Base-by-base conservation (phyloP, 2,113 vertebrate species). In the Alectura lathami region DNA sequence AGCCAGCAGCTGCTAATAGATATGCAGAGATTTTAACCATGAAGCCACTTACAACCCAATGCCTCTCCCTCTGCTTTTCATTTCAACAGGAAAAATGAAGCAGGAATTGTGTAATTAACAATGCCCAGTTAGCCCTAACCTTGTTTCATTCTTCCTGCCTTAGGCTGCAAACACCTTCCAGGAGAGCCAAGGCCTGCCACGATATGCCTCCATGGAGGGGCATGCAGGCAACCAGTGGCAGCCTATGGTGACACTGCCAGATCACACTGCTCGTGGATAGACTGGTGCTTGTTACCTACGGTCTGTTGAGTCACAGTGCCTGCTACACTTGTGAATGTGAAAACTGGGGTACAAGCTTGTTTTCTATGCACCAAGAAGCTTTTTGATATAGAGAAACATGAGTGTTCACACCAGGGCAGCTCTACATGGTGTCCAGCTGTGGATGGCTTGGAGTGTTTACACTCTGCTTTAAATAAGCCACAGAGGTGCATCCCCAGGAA, bases 171-270 rank as follows among this genome's bases (percentile, higher is more conserved):
- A 30, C 24, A 1, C 9, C 14, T 42, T 36, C 30, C 38, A 13
- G 23, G 26, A 66, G 38, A 53, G 1, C 23, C 73, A 13, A 27
- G 38, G 27, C 22, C 32, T 14, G 26, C 14, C 47, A 6, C 45
- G 1, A 1, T 4, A 4, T 3, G 9, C 62, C 43, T 20, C 8
- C 16, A 7, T 5, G 23, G n/a, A 38, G 18, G 22, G 32, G 27
- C 1, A 2, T 0, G 2, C 16, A 4, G 38, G 17, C 0, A 1
- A 13, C 29, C 0, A 1, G 11, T 38, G 13, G 1, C 30, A 57
- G 8, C 54, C 36, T 8, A 0, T 3, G 11, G 26, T 3, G 14
- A 18, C 29, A 3, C 9, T 50, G 18, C 34, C 17, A 32, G 32
- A 11, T 23, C 26, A 17, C 45, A 20, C 5, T 8, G 1, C 42